Conservation (phyloP, 1,140 invertebrate species). For the Achroia grisella region DNA sequence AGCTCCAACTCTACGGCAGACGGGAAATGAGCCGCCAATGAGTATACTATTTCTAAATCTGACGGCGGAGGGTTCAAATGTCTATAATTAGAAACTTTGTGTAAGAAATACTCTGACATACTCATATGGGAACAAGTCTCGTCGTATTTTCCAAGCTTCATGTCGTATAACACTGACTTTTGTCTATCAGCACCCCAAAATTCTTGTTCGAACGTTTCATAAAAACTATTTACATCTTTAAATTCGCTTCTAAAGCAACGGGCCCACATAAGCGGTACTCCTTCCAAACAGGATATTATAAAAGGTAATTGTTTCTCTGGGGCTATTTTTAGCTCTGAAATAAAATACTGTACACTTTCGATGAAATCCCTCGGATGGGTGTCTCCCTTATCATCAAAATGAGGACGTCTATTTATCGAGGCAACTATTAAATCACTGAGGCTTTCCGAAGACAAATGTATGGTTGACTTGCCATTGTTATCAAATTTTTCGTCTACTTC, state of each 20-base stretch:
- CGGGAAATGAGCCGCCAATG: constrained; percentile 61
- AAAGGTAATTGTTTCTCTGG: constrained; percentile 51
- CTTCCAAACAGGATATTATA: constrained; percentile 59
- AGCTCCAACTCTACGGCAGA: constrained; percentile 60
- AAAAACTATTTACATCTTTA: constrained; percentile 45
- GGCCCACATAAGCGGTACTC: constrained; percentile 61
- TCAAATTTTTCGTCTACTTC: constrained; percentile 44
- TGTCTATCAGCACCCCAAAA: constrained; percentile 61
- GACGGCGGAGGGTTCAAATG: constrained; percentile 59
- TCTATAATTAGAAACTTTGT: constrained; percentile 61
- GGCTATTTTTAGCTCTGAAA: constrained; percentile 51
- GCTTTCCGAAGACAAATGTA: constrained; percentile 41
- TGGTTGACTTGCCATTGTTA: constrained; percentile 17
- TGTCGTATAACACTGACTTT: constrained; percentile 57
- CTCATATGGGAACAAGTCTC: constrained; percentile 41
- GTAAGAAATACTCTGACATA: constrained; percentile 65
- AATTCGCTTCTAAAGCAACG: constrained; percentile 60
- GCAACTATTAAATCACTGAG: constrained; percentile 54
- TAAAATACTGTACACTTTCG: constrained; percentile 58
- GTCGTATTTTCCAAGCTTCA: constrained; percentile 64
- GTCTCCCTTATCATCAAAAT: constrained; percentile 57
- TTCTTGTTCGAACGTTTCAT: constrained; percentile 54
- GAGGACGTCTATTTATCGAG: constrained; percentile 48
- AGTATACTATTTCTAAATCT: constrained; percentile 65
- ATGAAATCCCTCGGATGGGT: constrained; percentile 63